Evolutionary conservation across 2,888 invertebrate genomes (phyloP), one percentile per base, ranked within the genome.

Genomic region (Sminthurides aquaticus): DNA sequence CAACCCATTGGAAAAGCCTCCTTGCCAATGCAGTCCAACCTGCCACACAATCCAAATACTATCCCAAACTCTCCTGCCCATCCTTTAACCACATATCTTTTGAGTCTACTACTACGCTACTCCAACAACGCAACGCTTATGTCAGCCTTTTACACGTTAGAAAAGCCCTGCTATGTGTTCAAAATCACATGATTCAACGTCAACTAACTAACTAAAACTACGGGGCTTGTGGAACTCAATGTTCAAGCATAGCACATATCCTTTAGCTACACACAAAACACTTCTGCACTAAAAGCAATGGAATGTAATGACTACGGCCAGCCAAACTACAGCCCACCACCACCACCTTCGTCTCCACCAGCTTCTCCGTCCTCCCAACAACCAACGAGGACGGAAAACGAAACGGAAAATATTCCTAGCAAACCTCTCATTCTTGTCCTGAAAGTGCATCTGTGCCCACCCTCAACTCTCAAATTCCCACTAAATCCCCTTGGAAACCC

Each of bases 1-100:
- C 66, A 66, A 64, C 61, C 64, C 67, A 64, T 64, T 67, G 67
- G 62, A 65, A 67, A 67, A 55, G 58, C 58, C 55, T 57, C 29
- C 58, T 67, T 67, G 65, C 67, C 67, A 67, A 65, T 65, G 65
- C 67, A 43, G 20, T 57, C 48, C 49, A 24, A 49, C 2, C 25
- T 48, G 20, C 52, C 18, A 52, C 52, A 52, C 20, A 22, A 52
- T 8, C 52, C 52, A 18, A 52, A 11, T 11, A 43, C 18, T 8
- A 43, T 11, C 18, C 11, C 8, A 43, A 43, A 43, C 43, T 18
- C 8, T 11, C 43, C 8, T 18, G 18, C 18, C 8, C 43, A 43
- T 11, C 43, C 43, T 43, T 43, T 43, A 43, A 8, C 43, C 43
- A 43, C 43, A 43, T 18, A 43, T 11, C 43, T n/a, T n/a, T n/a